Percentiles rank a stretch among this genome's conserved stretches.
Evolutionary conservation across 2,888 invertebrate genomes (phyloP).

Genomic region (Hydroisotoma schaefferi): DNA sequence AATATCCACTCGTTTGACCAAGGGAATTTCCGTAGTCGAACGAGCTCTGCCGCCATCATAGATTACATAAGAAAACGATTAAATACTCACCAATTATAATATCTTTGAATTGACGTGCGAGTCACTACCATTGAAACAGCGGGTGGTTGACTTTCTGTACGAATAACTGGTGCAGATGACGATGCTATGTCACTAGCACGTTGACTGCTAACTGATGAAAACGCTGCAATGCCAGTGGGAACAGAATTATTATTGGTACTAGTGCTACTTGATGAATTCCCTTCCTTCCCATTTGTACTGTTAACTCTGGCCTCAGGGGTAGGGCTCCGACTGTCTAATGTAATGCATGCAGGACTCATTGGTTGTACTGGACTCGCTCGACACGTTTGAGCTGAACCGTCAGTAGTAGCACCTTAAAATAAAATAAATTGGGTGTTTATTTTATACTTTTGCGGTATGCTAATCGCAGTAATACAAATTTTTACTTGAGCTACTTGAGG

Average conservation of each 20-base stretch:
- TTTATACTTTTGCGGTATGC: neutral
- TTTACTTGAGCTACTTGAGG: conserved; percentile 12
- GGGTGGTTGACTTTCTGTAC: neutral
- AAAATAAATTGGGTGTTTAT: neutral
- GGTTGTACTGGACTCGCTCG: conserved; percentile 8
- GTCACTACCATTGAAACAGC: conserved; percentile 7
- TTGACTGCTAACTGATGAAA: conserved; percentile 1
- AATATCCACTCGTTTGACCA: conserved; percentile 15
- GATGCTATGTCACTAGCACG: neutral
- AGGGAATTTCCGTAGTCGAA: conserved; percentile 10
- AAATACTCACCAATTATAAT: neutral
- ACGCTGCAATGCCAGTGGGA: neutral
- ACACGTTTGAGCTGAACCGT: conserved; percentile 8
- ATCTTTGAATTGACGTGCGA: neutral
- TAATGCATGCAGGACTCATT: conserved; percentile 32
- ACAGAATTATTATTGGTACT: neutral
- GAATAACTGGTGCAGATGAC: conserved; percentile 4
- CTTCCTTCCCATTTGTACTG: neutral
- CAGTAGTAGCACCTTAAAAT: conserved; percentile 25
- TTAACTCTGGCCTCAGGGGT: conserved; percentile 12
- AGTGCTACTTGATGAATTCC: neutral
- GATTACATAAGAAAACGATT: neutral
- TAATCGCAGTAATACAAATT: neutral
- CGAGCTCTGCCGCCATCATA: conserved; percentile 8
- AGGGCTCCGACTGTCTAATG: conserved; percentile 16